phyloP scores from a whole-genome alignment of 92 coral and sea anemone species.

The Epizoanthus rinbou region DNA sequence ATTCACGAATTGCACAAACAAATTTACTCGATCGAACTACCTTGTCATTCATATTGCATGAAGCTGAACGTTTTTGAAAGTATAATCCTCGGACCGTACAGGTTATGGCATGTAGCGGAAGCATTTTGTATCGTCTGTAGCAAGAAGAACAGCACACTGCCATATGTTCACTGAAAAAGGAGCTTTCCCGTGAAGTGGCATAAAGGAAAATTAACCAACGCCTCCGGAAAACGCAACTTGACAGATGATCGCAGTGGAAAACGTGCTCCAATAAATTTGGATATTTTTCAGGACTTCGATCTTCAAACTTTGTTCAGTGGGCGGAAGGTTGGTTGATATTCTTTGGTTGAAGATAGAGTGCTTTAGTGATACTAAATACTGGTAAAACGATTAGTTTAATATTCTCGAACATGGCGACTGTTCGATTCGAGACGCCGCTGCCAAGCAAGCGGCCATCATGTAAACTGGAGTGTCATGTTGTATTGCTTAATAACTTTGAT shows the following conservation, averaged over 20 bases:
- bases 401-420: constrained; percentile 13
- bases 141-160: no score
- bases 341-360: neutral
- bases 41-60: neutral
- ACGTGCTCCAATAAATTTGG: neutral
- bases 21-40: neutral
- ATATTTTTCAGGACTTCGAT: neutral
- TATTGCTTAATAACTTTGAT: constrained; percentile 72
- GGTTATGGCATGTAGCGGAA: no score
- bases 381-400: neutral
- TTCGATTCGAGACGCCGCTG: constrained; percentile 35
- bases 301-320: neutral
- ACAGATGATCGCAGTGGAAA: neutral
- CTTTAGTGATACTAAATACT: neutral
- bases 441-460: constrained; percentile 47
- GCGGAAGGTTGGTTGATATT: neutral
- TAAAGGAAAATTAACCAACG: no score
- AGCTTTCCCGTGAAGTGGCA: no score
- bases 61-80: neutral
- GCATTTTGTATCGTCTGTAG: no score
- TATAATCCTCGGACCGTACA: neutral
- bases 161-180: no score
- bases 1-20: neutral
- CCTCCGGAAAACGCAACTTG: neutral
- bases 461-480: constrained; percentile 77